Conservation (phyloP, 2,888 invertebrate species). For the Caenorhabditis becei region DNA sequence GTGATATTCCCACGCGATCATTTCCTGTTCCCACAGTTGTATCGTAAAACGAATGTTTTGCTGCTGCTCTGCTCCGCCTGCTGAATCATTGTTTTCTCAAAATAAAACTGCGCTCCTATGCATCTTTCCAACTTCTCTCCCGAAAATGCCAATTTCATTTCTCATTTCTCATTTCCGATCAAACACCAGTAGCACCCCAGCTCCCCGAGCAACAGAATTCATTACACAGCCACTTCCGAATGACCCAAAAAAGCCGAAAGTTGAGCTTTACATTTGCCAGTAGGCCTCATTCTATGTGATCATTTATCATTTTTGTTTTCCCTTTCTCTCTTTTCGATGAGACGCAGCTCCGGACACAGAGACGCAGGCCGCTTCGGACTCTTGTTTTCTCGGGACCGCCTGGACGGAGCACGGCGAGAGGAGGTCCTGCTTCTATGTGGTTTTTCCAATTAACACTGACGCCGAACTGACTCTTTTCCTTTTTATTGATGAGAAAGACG, state of each 20-base stretch:
- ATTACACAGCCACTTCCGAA: conserved; percentile 6
- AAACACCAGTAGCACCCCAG: conserved; percentile 1
- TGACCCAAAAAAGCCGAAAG: neutral
- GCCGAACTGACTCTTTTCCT: conserved; percentile 20
- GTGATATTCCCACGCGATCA: conserved; percentile 1
- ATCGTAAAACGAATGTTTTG: conserved; percentile 11
- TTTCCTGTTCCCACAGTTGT: neutral
- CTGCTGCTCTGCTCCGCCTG: neutral
- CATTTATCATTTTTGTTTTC: conserved; percentile 51
- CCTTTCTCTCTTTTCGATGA: conserved; percentile 6
- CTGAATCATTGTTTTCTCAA: conserved; percentile 24
- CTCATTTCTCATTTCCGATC: conserved; percentile 11
- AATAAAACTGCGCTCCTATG: neutral
- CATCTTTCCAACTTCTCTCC: conserved; percentile 13
- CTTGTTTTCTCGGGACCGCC: conserved; percentile 52
- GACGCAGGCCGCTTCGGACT: conserved; percentile 24
- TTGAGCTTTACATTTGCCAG: neutral
- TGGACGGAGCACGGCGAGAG: neutral
- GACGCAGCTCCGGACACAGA: conserved; percentile 1
- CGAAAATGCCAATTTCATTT: conserved; percentile 13
- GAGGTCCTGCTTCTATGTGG: conserved; percentile 6
- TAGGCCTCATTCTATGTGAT: conserved; percentile 14
- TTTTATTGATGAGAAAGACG: conserved; percentile 4
- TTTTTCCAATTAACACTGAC: conserved; percentile 48
- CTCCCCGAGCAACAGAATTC: neutral